Conservation (phyloP, 1,140 invertebrate species). For the Dolichoris vasculosae region DNA sequence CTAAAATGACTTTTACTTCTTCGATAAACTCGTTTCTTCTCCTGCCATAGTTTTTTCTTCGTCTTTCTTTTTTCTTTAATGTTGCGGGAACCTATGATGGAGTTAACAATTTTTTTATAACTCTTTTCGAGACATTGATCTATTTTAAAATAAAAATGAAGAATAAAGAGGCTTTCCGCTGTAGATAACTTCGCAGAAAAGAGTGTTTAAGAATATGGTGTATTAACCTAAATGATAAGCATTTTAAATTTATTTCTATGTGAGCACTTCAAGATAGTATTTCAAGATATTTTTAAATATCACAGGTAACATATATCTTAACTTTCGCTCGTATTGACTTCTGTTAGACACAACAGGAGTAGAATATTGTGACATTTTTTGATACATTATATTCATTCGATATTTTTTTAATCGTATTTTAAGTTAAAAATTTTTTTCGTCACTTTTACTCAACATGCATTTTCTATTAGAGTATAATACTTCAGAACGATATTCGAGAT, state of each 20-base stretch:
- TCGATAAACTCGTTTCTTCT: neutral
- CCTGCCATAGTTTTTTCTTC: neutral
- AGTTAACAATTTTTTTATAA: neutral
- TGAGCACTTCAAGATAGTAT: neutral
- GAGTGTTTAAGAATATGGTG: neutral
- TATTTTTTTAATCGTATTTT: too few species aligned
- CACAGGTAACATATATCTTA: neutral
- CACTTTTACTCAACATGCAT: too few species aligned
- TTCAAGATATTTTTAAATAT: neutral
- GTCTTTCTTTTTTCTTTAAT: neutral
- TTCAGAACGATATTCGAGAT: too few species aligned
- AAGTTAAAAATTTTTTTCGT: too few species aligned
- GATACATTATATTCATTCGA: too few species aligned
- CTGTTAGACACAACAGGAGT: too few species aligned
- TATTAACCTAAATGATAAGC: neutral
- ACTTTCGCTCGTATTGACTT: too few species aligned
- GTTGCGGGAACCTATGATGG: too few species aligned
- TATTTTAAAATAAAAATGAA: neutral
- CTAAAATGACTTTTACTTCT: conserved; percentile 11
- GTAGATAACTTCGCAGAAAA: neutral
- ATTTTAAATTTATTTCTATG: neutral
- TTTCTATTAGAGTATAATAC: too few species aligned
- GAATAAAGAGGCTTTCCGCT: too few species aligned
- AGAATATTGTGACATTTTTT: too few species aligned
- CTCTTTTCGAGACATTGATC: neutral